Conservation (phyloP, 2,113 vertebrate genomes). For the Anser brachyrhynchus region DNA sequence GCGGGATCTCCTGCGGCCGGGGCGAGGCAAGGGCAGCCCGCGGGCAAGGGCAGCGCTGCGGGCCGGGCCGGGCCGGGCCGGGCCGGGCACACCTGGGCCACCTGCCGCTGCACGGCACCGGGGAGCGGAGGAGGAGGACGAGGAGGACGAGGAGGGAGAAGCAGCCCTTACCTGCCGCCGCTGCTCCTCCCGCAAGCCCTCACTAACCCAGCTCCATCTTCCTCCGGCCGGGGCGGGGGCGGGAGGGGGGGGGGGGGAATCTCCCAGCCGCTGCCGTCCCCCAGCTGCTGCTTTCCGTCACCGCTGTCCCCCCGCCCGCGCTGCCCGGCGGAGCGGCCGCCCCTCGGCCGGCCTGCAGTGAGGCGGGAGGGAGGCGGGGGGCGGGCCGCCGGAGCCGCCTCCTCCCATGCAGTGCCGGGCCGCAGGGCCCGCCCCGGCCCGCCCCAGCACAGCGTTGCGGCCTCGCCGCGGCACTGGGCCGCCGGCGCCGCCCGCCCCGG, state of each 20-base stretch:
- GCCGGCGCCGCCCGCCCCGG: neutral
- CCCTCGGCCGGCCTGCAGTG: no score
- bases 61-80: neutral
- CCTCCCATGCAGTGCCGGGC: constrained; percentile 69
- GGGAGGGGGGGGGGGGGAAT: neutral
- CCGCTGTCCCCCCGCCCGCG: neutral
- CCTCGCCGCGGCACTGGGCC: neutral
- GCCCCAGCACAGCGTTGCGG: neutral
- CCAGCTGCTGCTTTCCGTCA: constrained; percentile 60
- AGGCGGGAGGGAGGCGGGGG: no score
- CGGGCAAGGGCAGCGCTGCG: neutral
- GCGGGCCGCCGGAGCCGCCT: neutral
- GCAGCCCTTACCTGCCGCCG: neutral
- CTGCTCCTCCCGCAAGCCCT: constrained; percentile 22
- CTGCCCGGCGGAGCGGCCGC: no score
- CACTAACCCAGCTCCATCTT: constrained; percentile 73
- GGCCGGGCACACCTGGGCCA: neutral
- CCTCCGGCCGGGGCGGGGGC: neutral
- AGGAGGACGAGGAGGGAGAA: neutral
- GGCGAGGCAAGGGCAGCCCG: neutral
- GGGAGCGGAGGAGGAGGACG: neutral
- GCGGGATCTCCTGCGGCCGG: neutral
- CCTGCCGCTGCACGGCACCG: neutral
- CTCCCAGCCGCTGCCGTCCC: constrained; percentile 17
- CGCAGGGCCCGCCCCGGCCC: neutral